Evolutionary conservation across 37 sponge, comb jelly and placozoan genomes (phyloP).

Genomic region (Mnemiopsis leidyi): DNA sequence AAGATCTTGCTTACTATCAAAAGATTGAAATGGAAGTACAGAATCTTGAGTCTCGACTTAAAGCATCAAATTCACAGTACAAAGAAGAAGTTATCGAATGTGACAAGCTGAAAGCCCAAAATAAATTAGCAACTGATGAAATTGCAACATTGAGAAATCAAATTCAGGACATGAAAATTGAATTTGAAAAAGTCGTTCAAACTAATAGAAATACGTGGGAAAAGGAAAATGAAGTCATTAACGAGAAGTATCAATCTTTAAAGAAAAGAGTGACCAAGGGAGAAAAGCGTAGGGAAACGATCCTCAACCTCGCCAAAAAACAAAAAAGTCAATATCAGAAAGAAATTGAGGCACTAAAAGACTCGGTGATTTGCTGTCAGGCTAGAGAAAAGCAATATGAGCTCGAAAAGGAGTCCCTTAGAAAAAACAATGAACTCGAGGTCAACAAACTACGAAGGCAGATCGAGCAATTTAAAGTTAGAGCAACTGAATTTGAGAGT

Average conservation of each 20-base stretch:
- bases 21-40: slow-evolving; percentile 23
- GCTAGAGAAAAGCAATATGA: slow-evolving; percentile 53
- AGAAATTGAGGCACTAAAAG: slow-evolving; percentile 7
- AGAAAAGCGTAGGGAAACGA: slow-evolving; percentile 21
- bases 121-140: slow-evolving; percentile 26
- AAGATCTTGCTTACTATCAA: background rate
- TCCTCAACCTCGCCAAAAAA: slow-evolving; percentile 38
- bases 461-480: slow-evolving; percentile 41
- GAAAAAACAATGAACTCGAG: slow-evolving; percentile 25
- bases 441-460: slow-evolving; percentile 31
- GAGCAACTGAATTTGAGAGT: slow-evolving; percentile 54
- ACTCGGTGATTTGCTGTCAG: slow-evolving; percentile 34
- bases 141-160: background rate
- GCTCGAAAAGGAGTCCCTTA: slow-evolving; percentile 27
- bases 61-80: background rate
- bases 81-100: slow-evolving; percentile 36
- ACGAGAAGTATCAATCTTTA: slow-evolving; percentile 36
- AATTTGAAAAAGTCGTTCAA: slow-evolving; percentile 20
- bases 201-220: background rate
- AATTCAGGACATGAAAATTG: background rate
- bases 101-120: slow-evolving; percentile 35
- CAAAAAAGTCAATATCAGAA: slow-evolving; percentile 57
- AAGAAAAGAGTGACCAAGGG: slow-evolving; percentile 19
- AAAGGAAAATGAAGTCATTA: slow-evolving; percentile 26
- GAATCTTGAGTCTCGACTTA: slow-evolving; percentile 1